Percentiles rank a stretch among this genome's conserved stretches.
phyloP scores from a whole-genome alignment of 2,113 vertebrate genomes.

The Eulemur rufifrons region DNA sequence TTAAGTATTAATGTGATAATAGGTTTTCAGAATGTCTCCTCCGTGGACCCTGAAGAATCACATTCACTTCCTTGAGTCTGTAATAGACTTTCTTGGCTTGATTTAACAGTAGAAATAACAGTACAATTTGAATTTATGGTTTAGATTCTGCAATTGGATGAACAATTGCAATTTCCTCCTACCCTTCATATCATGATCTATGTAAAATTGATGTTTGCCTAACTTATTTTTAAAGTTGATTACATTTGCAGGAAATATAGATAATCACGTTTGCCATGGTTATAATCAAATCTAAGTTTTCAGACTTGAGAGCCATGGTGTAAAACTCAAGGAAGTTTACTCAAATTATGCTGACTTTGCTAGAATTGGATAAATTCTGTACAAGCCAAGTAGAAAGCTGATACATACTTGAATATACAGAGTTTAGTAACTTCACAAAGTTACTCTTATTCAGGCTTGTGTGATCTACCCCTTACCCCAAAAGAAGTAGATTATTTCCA shows the following conservation, averaged over 20 bases:
- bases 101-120: slow-evolving; percentile 14
- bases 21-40: slow-evolving; percentile 32
- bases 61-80: slow-evolving; percentile 25
- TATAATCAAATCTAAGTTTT: slow-evolving; percentile 71
- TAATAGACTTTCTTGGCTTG: slow-evolving; percentile 44
- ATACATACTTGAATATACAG: slow-evolving; percentile 56
- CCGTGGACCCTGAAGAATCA: background rate
- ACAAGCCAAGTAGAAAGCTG: slow-evolving; percentile 69
- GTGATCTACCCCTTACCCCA: background rate
- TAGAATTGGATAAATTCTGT: slow-evolving; percentile 70
- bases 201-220: slow-evolving; percentile 58
- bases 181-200: slow-evolving; percentile 17
- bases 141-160: slow-evolving; percentile 49
- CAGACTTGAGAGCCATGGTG: slow-evolving; percentile 48
- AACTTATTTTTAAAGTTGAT: slow-evolving; percentile 63
- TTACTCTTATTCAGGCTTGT: slow-evolving; percentile 42
- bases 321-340: slow-evolving; percentile 82
- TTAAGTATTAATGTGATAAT: slow-evolving; percentile 33
- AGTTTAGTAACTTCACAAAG: slow-evolving; percentile 49
- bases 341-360: slow-evolving; percentile 77
- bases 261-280: slow-evolving; percentile 69
- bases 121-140: slow-evolving; percentile 54
- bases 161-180: slow-evolving; percentile 50
- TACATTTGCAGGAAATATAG: slow-evolving; percentile 73
- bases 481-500: slow-evolving; percentile 22